Base-by-base conservation (phyloP, 2,797 vertebrate genomes). In the Gastrophryne carolinensis region DNA sequence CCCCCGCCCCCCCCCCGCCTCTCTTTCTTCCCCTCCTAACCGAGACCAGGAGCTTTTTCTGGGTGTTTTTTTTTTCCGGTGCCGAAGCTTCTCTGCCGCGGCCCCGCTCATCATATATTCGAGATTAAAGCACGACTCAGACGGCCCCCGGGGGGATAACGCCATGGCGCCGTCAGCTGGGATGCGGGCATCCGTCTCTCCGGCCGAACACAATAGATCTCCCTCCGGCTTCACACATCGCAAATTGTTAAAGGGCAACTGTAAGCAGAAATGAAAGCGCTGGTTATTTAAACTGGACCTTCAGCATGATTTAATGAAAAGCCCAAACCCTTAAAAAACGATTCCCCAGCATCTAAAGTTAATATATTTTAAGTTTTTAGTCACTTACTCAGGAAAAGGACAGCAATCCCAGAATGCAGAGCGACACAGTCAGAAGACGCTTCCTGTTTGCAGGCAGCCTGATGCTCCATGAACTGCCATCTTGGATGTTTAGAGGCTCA, bases 11-110 rank as follows among this genome's bases (percentile, higher is more conserved):
- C 52, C 72, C 66, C 47, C 53, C 62, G 71, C 56, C 70, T 65
- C 52, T 69, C 82, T 79, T 80, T 82, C 75, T 78, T 68, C 17
- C 30, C 70, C n/a, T n/a, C 57, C 39, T 72, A 63, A 79, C 82
- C 74, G 72, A 74, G 79, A 83, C 80, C 79, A 75, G 80, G 69
- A 56, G 47, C 37, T 73, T 69, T 83, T 77, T 76, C 73, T 69
- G 68, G 15, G 19, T 67, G 74, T 68, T 79, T 69, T 67, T n/a
- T n/a, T n/a, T n/a, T n/a, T n/a, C n/a, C 64, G 77, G 71, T 66
- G 58, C 78, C 57, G 69, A 69, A 58, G 37, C 73, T 69, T 62
- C 66, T 54, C 67, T 71, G 71, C 69, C 35, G 67, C 49, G 41
- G 17, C 69, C 27, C 3, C 58, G 53, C 78, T 67, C 78, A 73